Base-by-base conservation (phyloP, 2,113 vertebrate species). In the Andinoacara biseriatus region DNA sequence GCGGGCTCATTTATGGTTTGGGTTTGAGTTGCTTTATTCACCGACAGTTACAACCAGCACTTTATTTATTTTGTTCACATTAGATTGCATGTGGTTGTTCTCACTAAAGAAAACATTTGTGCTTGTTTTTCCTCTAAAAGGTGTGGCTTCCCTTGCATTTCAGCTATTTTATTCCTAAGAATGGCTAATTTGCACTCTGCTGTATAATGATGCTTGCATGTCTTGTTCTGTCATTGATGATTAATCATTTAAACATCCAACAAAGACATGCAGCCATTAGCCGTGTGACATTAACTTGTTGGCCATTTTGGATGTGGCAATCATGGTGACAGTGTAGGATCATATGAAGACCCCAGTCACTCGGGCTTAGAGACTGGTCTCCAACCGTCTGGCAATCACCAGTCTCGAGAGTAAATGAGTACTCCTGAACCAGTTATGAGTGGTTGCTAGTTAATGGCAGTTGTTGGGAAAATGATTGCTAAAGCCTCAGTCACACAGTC, bases 111-210 rank as follows among this genome's bases (percentile, higher is more conserved):
- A 76, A 69, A 56, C 24, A 26, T 58, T 74, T 74, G 46, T 76
- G 24, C 10, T 11, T 75, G 43, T 58, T 58, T 76, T 65, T 60
- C 49, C 49, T 56, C 8, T 8, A 46, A 76, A 52, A 35, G 7
- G 69, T 59, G 58, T 61, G 60, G 63, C n/a, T 81, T 72, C 74
- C 3, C 35, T 4, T 31, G 29, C 10, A 24, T 72, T 35, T 18
- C 57, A 69, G 56, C 29, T 59, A 10, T 75, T 80, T 67, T 6
- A 58, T 67, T 56, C 56, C 31, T 35, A 43, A 74, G 46, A 80
- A 38, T 10, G 52, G 33, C 58, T 9, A 5, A 31, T 56, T 62
- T 57, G 3, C 0, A 14, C 20, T 58, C 17, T 35, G 59, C n/a
- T 58, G 15, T 67, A 3, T 60, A 22, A 24, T 49, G 11, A 62